phyloP scores from a whole-genome alignment of 23 tunicate species.

The Halocynthia roretzi region DNA sequence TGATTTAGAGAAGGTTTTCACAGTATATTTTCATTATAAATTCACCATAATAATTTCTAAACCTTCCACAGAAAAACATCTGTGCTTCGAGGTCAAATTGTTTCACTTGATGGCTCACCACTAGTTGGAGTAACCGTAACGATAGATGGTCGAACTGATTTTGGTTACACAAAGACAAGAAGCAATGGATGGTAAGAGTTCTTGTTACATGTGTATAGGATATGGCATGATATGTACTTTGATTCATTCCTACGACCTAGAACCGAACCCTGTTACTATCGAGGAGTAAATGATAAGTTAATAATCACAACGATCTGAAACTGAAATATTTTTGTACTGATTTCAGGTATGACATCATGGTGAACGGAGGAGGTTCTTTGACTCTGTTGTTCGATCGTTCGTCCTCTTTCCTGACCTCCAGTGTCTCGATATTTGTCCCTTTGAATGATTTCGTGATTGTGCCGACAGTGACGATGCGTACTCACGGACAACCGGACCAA shows the following conservation, averaged over 20 bases:
- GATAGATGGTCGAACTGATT: constrained; percentile 23
- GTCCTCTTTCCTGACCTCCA: constrained; percentile 30
- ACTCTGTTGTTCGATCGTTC: constrained; percentile 42
- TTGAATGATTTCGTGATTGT: constrained; percentile 71
- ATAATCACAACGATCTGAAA: not conserved
- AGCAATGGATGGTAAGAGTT: constrained; percentile 67
- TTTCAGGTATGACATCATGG: constrained; percentile 72
- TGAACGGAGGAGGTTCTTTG: constrained; percentile 76
- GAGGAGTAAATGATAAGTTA: not conserved
- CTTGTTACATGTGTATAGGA: not conserved
- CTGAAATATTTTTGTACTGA: not conserved
- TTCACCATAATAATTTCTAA: not conserved
- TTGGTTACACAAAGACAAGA: constrained; percentile 62
- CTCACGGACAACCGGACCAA: constrained; percentile 50
- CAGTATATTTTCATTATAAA: too few species aligned
- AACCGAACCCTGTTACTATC: not conserved
- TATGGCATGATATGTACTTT: too few species aligned
- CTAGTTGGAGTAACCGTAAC: constrained; percentile 63
- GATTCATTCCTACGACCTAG: not conserved
- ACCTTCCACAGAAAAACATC: constrained; percentile 42
- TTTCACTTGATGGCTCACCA: constrained; percentile 71
- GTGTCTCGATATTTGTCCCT: constrained; percentile 39
- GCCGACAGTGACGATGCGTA: constrained; percentile 52
- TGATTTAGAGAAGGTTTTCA: too few species aligned
- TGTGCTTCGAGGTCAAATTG: constrained; percentile 61